These are phyloP conservation scores for Drusus annulatus DNA, from an alignment of 1,140 invertebrate species.

Conservation along the genomic window DNA sequence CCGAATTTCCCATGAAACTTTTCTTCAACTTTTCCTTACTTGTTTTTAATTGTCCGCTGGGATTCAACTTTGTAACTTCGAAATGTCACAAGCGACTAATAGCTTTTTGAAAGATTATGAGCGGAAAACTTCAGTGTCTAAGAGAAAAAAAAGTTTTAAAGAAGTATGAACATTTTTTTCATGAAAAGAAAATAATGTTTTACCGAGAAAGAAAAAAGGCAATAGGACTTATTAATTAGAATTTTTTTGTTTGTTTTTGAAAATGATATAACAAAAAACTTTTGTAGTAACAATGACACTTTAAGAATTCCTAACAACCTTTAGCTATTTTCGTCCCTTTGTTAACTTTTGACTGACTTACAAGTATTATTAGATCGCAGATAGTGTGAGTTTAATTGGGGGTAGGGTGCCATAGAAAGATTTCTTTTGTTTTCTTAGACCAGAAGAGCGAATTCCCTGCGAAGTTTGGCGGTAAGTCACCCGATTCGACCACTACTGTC, in stretches of 20 bases:
- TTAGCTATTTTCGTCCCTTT: too few relatives aligned
- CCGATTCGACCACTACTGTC: conserved; percentile 5
- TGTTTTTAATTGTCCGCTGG: conserved; percentile 48
- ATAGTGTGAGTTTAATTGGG: too few relatives aligned
- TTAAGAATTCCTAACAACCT: too few relatives aligned
- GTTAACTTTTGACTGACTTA: too few relatives aligned
- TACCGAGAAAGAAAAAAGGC: background rate
- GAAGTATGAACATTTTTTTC: conserved; percentile 19
- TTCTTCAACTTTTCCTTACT: conserved; percentile 30
- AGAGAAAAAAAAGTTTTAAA: conserved; percentile 13
- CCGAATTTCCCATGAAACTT: conserved; percentile 36
- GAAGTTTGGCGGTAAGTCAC: background rate
- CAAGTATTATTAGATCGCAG: too few relatives aligned
- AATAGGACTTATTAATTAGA: too few relatives aligned
- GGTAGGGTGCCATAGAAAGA: too few relatives aligned
- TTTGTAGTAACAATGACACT: too few relatives aligned
- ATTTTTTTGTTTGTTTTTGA: too few relatives aligned
- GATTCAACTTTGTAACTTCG: conserved; percentile 31
- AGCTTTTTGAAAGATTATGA: conserved; percentile 47
- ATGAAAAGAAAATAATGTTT: conserved; percentile 10
- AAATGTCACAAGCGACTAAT: conserved; percentile 47
- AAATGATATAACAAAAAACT: too few relatives aligned
- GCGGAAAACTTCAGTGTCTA: conserved; percentile 26
- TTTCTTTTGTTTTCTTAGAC: background rate
- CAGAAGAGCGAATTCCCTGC: background rate